A percentile compares a stretch with the other conserved stretches of the same genome.
These are phyloP conservation scores for Nothura maculosa DNA, from an alignment of 2,797 vertebrate species.

Conservation along the genomic window DNA sequence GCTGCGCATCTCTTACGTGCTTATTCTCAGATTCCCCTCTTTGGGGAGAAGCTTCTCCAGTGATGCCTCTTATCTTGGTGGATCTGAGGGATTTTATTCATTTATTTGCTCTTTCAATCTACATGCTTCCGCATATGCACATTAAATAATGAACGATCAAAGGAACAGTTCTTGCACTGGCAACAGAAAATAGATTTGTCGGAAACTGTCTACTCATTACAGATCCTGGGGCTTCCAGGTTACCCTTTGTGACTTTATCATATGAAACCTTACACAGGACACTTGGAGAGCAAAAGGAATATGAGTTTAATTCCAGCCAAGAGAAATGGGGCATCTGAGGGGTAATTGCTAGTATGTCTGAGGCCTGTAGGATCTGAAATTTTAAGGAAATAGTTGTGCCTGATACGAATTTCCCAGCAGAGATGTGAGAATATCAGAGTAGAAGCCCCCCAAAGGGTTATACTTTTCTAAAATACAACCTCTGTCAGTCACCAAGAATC, in stretches of 20 bases:
- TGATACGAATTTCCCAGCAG: neutral
- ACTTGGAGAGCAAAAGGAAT: neutral
- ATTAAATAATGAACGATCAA: neutral
- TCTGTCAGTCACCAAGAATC: neutral
- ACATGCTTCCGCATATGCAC: neutral
- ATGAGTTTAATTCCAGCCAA: conserved; percentile 7
- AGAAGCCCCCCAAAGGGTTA: conserved; percentile 2
- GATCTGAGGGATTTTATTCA: neutral
- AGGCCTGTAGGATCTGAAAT: conserved; percentile 26
- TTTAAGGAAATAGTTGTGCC: conserved; percentile 26
- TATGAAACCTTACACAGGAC: neutral
- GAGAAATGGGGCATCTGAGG: conserved; percentile 1
- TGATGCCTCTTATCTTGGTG: neutral
- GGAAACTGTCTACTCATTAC: conserved; percentile 12
- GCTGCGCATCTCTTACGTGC: neutral
- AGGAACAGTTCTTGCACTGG: neutral
- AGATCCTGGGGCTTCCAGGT: conserved; percentile 12
- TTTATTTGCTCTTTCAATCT: conserved; percentile 6
- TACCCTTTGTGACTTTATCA: conserved; percentile 10
- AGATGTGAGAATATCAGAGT: neutral
- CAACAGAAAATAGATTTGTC: conserved; percentile 24
- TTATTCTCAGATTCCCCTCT: neutral
- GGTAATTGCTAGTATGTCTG: neutral
- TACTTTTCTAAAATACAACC: neutral
- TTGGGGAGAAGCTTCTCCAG: neutral